A percentile compares a stretch with the other conserved stretches of the same genome.
Conservation (phyloP, 53 echinoderm and acorn worm genomes). For the Mesocentrotus franciscanus region DNA sequence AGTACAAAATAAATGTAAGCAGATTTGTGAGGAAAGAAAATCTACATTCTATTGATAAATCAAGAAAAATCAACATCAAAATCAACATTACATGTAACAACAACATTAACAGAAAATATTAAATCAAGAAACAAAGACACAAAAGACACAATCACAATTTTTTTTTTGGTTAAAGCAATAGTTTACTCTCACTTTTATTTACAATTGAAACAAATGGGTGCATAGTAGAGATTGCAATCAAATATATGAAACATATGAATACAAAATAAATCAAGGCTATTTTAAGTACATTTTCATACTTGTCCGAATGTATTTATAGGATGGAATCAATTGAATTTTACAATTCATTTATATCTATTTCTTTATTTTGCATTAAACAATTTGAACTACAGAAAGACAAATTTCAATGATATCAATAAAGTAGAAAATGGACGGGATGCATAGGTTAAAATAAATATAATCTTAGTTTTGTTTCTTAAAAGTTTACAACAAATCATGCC, state of each 20-base stretch:
- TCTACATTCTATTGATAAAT: too few relatives aligned
- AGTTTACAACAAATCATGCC: background rate
- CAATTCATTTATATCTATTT: background rate
- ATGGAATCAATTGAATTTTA: background rate
- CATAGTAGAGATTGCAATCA: background rate
- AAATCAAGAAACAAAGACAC: too few relatives aligned
- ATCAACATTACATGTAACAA: too few relatives aligned
- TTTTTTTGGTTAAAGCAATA: background rate
- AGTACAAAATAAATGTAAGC: too few relatives aligned
- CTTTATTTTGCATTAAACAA: background rate
- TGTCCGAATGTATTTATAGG: background rate
- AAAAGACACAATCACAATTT: background rate
- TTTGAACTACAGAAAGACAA: background rate
- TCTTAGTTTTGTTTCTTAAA: background rate
- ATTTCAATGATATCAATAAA: background rate
- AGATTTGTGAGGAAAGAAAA: too few relatives aligned
- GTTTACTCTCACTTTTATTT: conserved; percentile 27
- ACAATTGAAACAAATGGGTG: conserved; percentile 18
- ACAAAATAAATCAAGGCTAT: conserved; percentile 2
- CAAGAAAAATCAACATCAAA: too few relatives aligned
- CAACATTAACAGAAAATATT: too few relatives aligned
- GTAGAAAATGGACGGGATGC: background rate
- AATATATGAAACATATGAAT: background rate
- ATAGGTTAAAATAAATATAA: background rate
- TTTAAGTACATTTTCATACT: background rate